These are phyloP conservation scores for Trididemnum nubilum DNA, from an alignment of 23 tunicate genomes.

Conservation along the genomic window DNA sequence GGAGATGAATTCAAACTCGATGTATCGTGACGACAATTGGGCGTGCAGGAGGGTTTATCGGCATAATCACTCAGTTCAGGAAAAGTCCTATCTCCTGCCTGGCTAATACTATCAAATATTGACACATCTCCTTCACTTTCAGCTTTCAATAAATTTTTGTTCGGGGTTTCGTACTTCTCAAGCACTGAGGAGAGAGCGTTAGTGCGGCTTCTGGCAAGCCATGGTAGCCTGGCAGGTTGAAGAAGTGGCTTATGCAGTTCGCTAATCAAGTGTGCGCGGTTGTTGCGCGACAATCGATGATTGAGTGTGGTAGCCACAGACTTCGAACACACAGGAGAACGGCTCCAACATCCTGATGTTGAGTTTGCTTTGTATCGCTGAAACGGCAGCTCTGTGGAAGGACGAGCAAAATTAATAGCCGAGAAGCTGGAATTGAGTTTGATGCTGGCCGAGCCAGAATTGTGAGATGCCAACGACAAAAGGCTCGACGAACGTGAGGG, in stretches of 20 bases:
- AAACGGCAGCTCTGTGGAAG: conserved; percentile 36
- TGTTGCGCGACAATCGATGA: neutral
- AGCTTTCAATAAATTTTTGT: conserved; percentile 13
- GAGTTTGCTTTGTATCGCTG: conserved; percentile 42
- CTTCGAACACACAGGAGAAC: conserved; percentile 16
- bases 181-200: neutral
- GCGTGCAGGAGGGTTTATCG: conserved; percentile 25
- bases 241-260: conserved; percentile 32
- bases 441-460: conserved; percentile 13
- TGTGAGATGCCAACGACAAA: conserved; percentile 43
- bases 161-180: neutral
- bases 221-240: conserved; percentile 48
- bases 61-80: conserved; percentile 59
- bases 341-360: neutral
- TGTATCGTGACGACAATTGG: neutral
- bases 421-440: neutral
- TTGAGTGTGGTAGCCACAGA: neutral
- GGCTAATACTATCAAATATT: conserved; percentile 54
- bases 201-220: neutral
- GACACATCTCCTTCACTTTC: conserved; percentile 44
- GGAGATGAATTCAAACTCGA: conserved; percentile 43
- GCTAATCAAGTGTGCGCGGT: neutral
- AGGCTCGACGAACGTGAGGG: conserved; percentile 72
- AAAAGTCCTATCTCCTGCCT: conserved; percentile 25
- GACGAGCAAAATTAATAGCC: conserved; percentile 21